These are phyloP conservation scores for Octomys mimax DNA, from an alignment of 2,797 vertebrate genomes.

Conservation along the genomic window DNA sequence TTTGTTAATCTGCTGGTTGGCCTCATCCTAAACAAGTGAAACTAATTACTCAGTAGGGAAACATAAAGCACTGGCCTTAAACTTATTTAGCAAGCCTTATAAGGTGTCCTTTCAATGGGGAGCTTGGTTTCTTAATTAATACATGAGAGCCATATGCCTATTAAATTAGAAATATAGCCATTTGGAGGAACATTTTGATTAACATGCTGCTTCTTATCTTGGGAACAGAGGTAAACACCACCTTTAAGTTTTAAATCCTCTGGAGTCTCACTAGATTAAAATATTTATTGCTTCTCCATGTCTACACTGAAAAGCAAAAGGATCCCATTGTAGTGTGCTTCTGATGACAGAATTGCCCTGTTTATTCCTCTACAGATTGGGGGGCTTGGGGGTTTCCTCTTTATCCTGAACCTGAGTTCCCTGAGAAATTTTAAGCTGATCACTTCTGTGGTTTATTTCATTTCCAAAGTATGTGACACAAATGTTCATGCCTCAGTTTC, in stretches of 20 bases:
- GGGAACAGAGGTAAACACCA: neutral
- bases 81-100: slow-evolving; percentile 77
- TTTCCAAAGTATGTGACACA: neutral
- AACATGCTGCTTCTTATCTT: neutral
- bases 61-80: slow-evolving; percentile 34
- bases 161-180: slow-evolving; percentile 75
- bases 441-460: neutral
- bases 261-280: neutral
- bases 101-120: slow-evolving; percentile 76
- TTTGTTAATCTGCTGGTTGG: slow-evolving; percentile 74
- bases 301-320: neutral
- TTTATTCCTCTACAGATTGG: neutral
- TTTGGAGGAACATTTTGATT: slow-evolving; percentile 66
- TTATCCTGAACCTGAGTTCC: neutral
- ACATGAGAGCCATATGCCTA: slow-evolving; percentile 57
- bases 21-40: slow-evolving; percentile 67
- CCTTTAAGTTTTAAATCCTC: slow-evolving; percentile 34
- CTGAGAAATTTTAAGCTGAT: neutral
- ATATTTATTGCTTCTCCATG: neutral
- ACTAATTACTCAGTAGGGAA: slow-evolving; percentile 65
- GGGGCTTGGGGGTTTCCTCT: neutral
- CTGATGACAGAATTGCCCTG: accelerated
- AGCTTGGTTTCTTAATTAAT: slow-evolving; percentile 83
- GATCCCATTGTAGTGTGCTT: accelerated
- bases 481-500: neutral